phyloP scores from a whole-genome alignment of 2,113 vertebrate genomes.

The Picathartes gymnocephalus region DNA sequence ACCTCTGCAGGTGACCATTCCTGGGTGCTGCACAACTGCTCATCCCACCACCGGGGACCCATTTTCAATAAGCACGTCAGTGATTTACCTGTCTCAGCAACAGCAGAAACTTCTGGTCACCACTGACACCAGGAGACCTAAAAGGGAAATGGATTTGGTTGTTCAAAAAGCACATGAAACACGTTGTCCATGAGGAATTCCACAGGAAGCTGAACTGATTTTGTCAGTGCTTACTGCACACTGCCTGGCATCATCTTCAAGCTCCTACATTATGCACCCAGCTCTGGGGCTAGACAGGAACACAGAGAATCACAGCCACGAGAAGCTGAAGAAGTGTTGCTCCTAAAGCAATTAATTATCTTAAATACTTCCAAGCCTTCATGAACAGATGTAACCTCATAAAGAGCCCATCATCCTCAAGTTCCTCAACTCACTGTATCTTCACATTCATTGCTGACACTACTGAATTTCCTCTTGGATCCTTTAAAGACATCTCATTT shows the following conservation, averaged over 20 bases:
- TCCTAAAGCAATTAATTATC: constrained; percentile 17
- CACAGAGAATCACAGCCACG: background rate
- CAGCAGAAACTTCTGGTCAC: background rate
- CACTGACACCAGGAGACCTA: background rate
- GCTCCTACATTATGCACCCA: background rate
- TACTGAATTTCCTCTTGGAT: background rate
- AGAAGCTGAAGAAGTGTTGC: background rate
- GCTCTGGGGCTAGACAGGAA: background rate
- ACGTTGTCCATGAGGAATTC: background rate
- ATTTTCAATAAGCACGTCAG: background rate
- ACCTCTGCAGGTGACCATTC: too few species aligned
- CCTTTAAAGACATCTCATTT: constrained; percentile 4
- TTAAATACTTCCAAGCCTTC: background rate
- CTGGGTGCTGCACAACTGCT: rapidly evolving
- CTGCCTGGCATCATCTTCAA: background rate
- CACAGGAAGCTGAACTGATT: background rate
- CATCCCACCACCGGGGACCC: rapidly evolving
- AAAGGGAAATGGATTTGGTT: background rate
- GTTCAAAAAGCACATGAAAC: background rate
- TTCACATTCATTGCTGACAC: background rate
- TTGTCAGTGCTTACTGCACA: background rate
- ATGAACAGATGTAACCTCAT: background rate
- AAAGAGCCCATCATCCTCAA: background rate
- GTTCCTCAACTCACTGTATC: background rate
- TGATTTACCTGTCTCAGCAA: background rate